Evolutionary conservation across 2,797 vertebrate species (phyloP), one percentile per base, ranked within the genome.

Genomic region (Cyclura pinguis): DNA sequence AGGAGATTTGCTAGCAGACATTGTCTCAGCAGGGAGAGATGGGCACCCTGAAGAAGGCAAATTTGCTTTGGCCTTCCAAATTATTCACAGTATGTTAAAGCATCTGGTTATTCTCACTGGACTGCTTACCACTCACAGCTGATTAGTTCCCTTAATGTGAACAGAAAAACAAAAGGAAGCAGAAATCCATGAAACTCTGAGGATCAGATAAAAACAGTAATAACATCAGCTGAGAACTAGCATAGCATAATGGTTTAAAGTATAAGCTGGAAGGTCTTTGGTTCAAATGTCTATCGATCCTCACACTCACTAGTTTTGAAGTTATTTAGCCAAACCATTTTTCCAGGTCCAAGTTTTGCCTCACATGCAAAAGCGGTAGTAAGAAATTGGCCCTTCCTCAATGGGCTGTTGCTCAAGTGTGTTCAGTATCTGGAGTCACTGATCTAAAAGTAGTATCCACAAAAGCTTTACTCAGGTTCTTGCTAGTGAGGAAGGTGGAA

Each of bases 11-110:
- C 87, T 90, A 77, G 85, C 91, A 94, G 92, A 95, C 93, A 87
- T 81, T 52, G 91, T 94, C 94, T 92, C 95, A 94, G 93, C 89
- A 93, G 94, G 94, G 77, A 91, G 89, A 93, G 86, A 80, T 0
- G 1, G 38, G 22, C 27, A 92, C 94, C 92, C 72, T 88, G 83
- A 55, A 94, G 89, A 52, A 80, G 27, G 13, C 88, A 85, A 90
- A 47, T 55, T 80, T 92, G 85, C 59, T 94, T 86, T 89, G 90
- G 59, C 80, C 94, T 90, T 89, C 90, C 59, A 86, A 38, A 8
- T 86, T 93, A 86, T 93, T 81, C 85, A 5, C 73, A 90, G 2
- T 52, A 77, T 94, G 88, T n/a, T 24, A 80, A 86, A 93, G 93
- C 59, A 89, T 90, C 0, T 88, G 8, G 74, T 47, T 92, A 47